Percentiles rank a stretch among this genome's conserved stretches.
Conservation (phyloP, 2,888 invertebrate genomes). For the Pyrocoelia pectoralis region DNA sequence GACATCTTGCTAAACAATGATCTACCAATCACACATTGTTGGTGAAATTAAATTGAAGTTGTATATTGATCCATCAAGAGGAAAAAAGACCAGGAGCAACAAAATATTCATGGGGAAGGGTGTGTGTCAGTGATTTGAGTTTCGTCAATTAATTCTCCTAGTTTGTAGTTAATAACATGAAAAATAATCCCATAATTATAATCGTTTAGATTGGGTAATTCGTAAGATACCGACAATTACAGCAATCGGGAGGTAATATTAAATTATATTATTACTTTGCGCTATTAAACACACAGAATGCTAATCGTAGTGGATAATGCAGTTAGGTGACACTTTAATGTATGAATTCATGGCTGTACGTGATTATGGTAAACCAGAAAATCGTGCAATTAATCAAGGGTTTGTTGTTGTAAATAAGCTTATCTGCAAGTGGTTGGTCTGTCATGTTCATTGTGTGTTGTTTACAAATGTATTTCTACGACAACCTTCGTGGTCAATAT, state of each 20-base stretch:
- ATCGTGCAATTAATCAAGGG: conserved; percentile 36
- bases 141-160: too few relatives aligned
- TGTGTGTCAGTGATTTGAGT: too few relatives aligned
- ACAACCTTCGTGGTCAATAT: too few relatives aligned
- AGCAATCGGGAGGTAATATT: conserved; percentile 17
- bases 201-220: too few relatives aligned
- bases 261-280: conserved; percentile 11
- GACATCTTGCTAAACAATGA: too few relatives aligned
- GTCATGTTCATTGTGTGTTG: conserved; percentile 9
- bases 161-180: too few relatives aligned
- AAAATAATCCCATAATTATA: too few relatives aligned
- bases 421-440: conserved; percentile 13
- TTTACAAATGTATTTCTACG: background rate
- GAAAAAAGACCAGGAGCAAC: too few relatives aligned
- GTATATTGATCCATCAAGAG: too few relatives aligned
- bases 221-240: background rate
- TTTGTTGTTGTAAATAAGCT: conserved; percentile 29
- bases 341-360: conserved; percentile 36
- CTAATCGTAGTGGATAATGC: conserved; percentile 34
- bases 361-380: conserved; percentile 31
- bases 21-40: too few relatives aligned
- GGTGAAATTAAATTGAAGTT: too few relatives aligned
- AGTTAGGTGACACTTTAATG: conserved; percentile 31
- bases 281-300: conserved; percentile 28
- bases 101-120: too few relatives aligned